Evolutionary conservation across 2,113 vertebrate species (phyloP), one percentile per base, ranked within the genome.

Genomic region (Ceratotherium simum): DNA sequence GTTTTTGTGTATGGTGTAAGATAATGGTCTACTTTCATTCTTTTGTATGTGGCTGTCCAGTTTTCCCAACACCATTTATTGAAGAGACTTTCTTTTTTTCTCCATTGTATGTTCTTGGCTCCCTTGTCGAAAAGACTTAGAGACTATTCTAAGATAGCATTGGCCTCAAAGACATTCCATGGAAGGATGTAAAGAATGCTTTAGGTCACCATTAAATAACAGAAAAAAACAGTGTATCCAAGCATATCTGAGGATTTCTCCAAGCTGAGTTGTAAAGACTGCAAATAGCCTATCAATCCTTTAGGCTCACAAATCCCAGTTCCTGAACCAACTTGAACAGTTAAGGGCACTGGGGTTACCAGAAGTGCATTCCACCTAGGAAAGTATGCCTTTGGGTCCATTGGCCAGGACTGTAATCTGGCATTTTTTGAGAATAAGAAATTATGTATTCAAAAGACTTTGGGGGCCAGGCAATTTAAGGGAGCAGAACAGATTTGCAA

Each of bases 121-220:
- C 48, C 48, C 48, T 48, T 48, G 48, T 48, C 48, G 48, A 10
- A 48, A n/a, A 81, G n/a, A n/a, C 16, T 62, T 0, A 23, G 48
- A 81, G n/a, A 29, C 16, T 56, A 0, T 33, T 54, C 76, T 13
- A 20, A 54, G 79, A n/a, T 1, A 25, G 39, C 21, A 3, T 0
- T 18, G 39, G 78, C 29, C 31, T 73, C 90, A 48, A 8, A 82
- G 82, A 65, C 36, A 16, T 31, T 60, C 21, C 11, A 16, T 0
- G 48, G 36, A 46, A 46, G 58, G 31, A 39, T 12, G 2, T 70
- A 29, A 42, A n/a, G 33, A 73, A 14, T 3, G 54, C 65, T 27
- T 56, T 46, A 70, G 31, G 17, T 27, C 1, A 4, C 6, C 11
- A 13, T 11, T 10, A 9, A 54, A 25, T 13, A 16, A 14, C 4